phyloP scores from a whole-genome alignment of 2,797 vertebrate species.

The Chlorospingus semifuscus region DNA sequence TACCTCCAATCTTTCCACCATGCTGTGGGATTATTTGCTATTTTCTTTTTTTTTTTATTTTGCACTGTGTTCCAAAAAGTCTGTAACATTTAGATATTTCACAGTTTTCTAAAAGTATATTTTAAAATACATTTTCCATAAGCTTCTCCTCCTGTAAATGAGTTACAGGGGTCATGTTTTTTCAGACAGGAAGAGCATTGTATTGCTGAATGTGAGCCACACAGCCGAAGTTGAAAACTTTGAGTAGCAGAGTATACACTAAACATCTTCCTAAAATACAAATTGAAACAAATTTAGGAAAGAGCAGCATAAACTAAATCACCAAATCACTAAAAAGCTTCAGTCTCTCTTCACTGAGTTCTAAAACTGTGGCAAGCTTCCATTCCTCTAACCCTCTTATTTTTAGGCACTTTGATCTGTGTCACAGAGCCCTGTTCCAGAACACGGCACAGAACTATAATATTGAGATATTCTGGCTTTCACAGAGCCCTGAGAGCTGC shows the following conservation, averaged over 20 bases:
- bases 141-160: background rate
- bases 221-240: background rate
- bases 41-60: background rate
- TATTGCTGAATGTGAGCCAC: background rate
- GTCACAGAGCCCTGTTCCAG: background rate
- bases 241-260: background rate
- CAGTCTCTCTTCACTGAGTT: background rate
- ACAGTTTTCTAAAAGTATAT: background rate
- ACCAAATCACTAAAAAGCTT: background rate
- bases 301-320: background rate
- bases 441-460: accelerated
- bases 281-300: background rate
- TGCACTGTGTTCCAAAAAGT: background rate
- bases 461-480: background rate
- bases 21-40: background rate
- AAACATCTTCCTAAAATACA: background rate
- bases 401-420: background rate
- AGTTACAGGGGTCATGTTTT: background rate
- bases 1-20: background rate
- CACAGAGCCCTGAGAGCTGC: background rate
- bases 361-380: background rate
- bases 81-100: background rate
- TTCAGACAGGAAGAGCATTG: background rate
- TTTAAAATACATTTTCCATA: background rate
- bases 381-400: background rate